Evolutionary conservation across 2,113 vertebrate species (phyloP).

Genomic region (Procavia capensis): DNA sequence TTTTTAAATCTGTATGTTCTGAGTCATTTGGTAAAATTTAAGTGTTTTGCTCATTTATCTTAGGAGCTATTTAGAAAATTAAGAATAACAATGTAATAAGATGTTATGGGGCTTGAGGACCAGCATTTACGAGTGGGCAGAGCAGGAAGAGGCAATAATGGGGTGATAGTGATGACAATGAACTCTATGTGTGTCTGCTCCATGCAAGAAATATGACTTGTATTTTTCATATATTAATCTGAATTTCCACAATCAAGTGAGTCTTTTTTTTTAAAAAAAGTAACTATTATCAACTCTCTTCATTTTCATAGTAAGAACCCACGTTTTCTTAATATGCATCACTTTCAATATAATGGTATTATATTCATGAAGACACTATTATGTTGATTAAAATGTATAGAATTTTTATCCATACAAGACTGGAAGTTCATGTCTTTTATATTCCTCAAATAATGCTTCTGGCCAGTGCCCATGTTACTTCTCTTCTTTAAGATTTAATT

Average conservation of each 20-base stretch:
- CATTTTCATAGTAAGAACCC: neutral
- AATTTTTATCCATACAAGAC: neutral
- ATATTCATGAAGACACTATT: neutral
- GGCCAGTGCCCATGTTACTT: neutral
- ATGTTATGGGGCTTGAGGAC: neutral
- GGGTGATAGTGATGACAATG: no score
- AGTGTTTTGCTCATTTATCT: neutral
- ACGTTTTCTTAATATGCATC: no score
- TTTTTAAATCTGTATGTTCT: neutral
- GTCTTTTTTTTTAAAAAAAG: neutral
- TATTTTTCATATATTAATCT: neutral
- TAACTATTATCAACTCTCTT: neutral
- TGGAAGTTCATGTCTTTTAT: neutral
- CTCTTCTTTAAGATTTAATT: neutral
- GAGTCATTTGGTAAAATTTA: neutral
- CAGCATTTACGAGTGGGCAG: neutral
- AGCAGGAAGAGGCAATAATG: neutral
- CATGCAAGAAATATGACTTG: neutral
- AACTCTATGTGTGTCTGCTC: rapidly evolving
- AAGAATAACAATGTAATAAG: neutral
- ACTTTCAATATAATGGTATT: neutral
- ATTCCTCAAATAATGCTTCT: neutral
- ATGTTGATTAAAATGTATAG: neutral
- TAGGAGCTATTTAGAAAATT: neutral
- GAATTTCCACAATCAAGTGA: neutral